phyloP scores from a whole-genome alignment of 2,888 invertebrate species.

The Corbicula japonica region DNA sequence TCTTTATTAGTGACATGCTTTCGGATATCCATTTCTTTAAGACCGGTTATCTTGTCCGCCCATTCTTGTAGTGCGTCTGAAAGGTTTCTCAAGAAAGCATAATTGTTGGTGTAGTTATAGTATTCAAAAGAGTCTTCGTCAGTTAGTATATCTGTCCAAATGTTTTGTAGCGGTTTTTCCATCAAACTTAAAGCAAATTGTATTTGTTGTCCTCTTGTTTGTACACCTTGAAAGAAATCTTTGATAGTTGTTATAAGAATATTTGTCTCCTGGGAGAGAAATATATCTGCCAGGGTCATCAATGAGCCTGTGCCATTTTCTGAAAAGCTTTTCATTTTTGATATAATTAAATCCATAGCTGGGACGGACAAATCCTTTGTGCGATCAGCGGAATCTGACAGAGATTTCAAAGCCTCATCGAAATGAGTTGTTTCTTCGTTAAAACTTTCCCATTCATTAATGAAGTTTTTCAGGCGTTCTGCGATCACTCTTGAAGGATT shows the following conservation, averaged over 20 bases:
- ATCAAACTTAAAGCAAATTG: slow-evolving; percentile 72
- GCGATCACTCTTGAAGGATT: slow-evolving; percentile 67
- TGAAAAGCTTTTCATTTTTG: slow-evolving; percentile 53
- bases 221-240: slow-evolving; percentile 73
- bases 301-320: slow-evolving; percentile 53
- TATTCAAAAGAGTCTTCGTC: slow-evolving; percentile 75
- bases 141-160: slow-evolving; percentile 73
- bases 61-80: slow-evolving; percentile 54
- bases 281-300: slow-evolving; percentile 58
- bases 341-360: slow-evolving; percentile 50
- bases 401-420: slow-evolving; percentile 49
- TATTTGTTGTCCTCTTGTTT: slow-evolving; percentile 75
- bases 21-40: slow-evolving; percentile 67
- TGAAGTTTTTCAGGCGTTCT: slow-evolving; percentile 57
- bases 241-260: slow-evolving; percentile 60
- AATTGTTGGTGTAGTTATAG: slow-evolving; percentile 69
- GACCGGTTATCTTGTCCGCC: slow-evolving; percentile 16
- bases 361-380: slow-evolving; percentile 55
- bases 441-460: slow-evolving; percentile 57
- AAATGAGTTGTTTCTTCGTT: slow-evolving; percentile 39
- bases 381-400: slow-evolving; percentile 41
- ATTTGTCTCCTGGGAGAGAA: slow-evolving; percentile 65
- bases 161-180: slow-evolving; percentile 40
- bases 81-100: slow-evolving; percentile 59
- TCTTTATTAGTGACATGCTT: slow-evolving; percentile 67